Evolutionary conservation across 2,113 vertebrate genomes (phyloP).

Genomic region (Centrocercus urophasianus): DNA sequence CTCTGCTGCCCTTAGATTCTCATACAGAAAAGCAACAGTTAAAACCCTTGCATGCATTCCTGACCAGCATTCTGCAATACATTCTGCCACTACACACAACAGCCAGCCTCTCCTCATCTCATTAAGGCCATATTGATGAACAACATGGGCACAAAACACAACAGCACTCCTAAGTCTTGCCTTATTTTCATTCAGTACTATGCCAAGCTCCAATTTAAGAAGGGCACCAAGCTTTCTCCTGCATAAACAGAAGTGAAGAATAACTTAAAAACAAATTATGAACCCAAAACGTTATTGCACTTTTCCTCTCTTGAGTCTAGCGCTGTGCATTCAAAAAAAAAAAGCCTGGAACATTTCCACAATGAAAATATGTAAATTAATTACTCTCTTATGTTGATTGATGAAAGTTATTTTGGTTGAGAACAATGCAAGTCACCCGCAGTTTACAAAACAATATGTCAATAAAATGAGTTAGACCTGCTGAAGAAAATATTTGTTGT

Average conservation of each 20-base stretch:
- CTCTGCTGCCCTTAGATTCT: not conserved
- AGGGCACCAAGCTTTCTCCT: slow-evolving; percentile 38
- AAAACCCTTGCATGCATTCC: slow-evolving; percentile 35
- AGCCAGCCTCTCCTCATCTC: slow-evolving; percentile 62
- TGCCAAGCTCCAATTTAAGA: slow-evolving; percentile 53
- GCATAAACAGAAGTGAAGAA: not conserved
- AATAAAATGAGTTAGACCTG: slow-evolving; percentile 69
- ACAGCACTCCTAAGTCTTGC: slow-evolving; percentile 47
- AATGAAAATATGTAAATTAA: slow-evolving; percentile 71
- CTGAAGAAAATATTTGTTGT: slow-evolving; percentile 57
- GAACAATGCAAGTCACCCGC: slow-evolving; percentile 64
- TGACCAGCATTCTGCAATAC: slow-evolving; percentile 41
- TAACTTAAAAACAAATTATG: slow-evolving; percentile 4
- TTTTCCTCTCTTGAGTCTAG: slow-evolving; percentile 18
- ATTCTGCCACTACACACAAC: slow-evolving; percentile 45
- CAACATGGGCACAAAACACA: slow-evolving; percentile 34
- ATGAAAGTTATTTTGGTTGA: slow-evolving; percentile 61
- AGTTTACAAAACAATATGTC: slow-evolving; percentile 76
- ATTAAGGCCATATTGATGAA: slow-evolving; percentile 68
- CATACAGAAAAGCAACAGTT: slow-evolving; percentile 40
- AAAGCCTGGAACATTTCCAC: slow-evolving; percentile 47
- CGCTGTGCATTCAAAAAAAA: not conserved
- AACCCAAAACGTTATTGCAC: slow-evolving; percentile 1
- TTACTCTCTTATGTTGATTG: slow-evolving; percentile 64
- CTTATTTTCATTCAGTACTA: slow-evolving; percentile 70